A percentile compares a stretch with the other conserved stretches of the same genome.
phyloP scores from a whole-genome alignment of 1,140 invertebrate species.

The Saxidomus purpurata region DNA sequence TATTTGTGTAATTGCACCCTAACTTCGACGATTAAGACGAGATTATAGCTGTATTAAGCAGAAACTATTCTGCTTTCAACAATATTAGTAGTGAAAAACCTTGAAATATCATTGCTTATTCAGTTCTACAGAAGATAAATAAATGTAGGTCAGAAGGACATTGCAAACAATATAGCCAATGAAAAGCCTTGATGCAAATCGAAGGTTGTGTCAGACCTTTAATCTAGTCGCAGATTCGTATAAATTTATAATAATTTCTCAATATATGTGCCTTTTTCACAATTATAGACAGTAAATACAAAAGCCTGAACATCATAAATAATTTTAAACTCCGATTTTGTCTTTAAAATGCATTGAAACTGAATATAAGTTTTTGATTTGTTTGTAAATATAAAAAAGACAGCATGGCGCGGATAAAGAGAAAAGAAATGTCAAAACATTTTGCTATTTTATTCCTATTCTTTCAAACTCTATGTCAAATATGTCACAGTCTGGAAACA shows the following conservation, averaged over 20 bases:
- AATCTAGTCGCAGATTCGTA: conserved; percentile 59
- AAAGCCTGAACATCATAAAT: conserved; percentile 9
- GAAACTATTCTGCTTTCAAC: too few relatives aligned
- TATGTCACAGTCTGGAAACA: conserved; percentile 80
- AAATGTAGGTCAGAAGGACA: conserved; percentile 50
- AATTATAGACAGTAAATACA: neutral
- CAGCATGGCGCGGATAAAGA: conserved; percentile 85
- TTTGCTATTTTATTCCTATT: conserved; percentile 83
- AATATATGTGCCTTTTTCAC: neutral
- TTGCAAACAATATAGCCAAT: conserved; percentile 43
- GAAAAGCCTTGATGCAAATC: conserved; percentile 14
- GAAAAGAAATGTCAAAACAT: conserved; percentile 82
- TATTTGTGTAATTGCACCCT: neutral
- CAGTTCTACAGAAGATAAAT: neutral
- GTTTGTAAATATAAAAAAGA: conserved; percentile 73
- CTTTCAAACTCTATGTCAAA: conserved; percentile 82
- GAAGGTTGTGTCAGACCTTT: conserved; percentile 30
- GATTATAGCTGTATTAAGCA: too few relatives aligned
- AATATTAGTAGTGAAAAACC: too few relatives aligned
- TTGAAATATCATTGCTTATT: too few relatives aligned
- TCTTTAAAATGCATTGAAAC: neutral
- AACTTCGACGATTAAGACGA: neutral
- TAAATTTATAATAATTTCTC: conserved; percentile 52
- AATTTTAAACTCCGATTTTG: neutral
- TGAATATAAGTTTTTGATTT: conserved; percentile 1